Conservation (phyloP, 2,888 invertebrate species). For the Embidobia sp. region DNA sequence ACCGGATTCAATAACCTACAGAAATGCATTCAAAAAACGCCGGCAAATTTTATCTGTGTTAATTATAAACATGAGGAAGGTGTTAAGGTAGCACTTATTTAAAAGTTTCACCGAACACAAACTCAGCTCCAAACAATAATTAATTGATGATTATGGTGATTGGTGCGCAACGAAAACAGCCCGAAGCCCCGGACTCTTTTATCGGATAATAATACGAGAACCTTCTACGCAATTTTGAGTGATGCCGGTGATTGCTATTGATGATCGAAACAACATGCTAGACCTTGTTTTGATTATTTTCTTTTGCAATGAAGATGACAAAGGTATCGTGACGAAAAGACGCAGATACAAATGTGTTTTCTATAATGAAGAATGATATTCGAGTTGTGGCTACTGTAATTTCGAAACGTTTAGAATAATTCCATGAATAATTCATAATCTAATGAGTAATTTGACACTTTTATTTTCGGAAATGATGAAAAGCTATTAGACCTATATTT, state of each 20-base stretch:
- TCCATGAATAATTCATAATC: conserved; percentile 62
- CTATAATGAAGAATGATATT: conserved; percentile 56
- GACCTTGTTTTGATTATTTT: conserved; percentile 37
- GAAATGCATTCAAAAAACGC: conserved; percentile 9
- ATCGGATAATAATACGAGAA: conserved; percentile 73
- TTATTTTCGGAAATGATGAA: conserved; percentile 25
- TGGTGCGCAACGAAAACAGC: conserved; percentile 73
- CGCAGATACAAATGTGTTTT: conserved; percentile 40
- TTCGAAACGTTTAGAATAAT: conserved; percentile 58
- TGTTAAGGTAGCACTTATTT: conserved; percentile 59
- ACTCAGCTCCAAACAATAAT: conserved; percentile 68
- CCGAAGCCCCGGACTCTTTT: conserved; percentile 66
- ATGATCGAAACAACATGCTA: conserved; percentile 68
- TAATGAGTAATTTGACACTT: conserved; percentile 48
- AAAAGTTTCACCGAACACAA: conserved; percentile 36
- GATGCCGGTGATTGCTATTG: conserved; percentile 74
- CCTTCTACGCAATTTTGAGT: conserved; percentile 73
- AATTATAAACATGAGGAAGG: conserved; percentile 55
- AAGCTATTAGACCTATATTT: not conserved
- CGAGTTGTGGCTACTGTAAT: conserved; percentile 61
- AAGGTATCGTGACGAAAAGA: conserved; percentile 44
- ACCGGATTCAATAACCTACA: conserved; percentile 16
- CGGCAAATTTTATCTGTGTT: conserved; percentile 9
- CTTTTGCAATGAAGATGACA: conserved; percentile 38
- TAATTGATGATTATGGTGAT: conserved; percentile 77